Evolutionary conservation across 1,140 invertebrate species (phyloP), one percentile per base, ranked within the genome.

Genomic region (Anthonomus grandis): DNA sequence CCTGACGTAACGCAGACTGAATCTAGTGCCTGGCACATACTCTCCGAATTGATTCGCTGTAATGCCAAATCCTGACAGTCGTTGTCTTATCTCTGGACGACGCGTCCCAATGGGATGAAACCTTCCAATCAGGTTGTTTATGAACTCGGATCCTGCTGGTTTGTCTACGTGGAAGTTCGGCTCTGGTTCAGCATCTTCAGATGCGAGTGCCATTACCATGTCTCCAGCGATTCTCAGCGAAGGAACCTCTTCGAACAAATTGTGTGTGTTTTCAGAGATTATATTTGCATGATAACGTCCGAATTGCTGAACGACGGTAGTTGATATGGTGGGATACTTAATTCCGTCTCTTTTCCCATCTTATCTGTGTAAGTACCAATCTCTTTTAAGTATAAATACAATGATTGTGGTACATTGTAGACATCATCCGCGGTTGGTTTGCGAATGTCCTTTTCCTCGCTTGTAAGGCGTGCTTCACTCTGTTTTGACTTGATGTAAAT

Each of bases 241-340:
- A 2, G 66, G 64, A n/a, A 68, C 53, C 37, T 68, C 67, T 60
- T 69, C 66, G 45, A 63, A 69, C 5, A 65, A 18, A 36, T 66
- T 69, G 46, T 68, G 66, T 1, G 46, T 66, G 17, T 68, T 48
- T 1, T 18, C 36, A 22, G 46, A 49, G 4, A 69, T 48, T 5
- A 4, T 42, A 2, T 31, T 24, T 18, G 64, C 59, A 47, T 68
- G 66, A 36, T 68, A 68, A 1, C 66, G 64, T 19, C 62, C 67
- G 15, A 62, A 47, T 0, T 51, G 39, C 54, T 64, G 56, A 12
- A 57, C 59, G 42, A 63, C 51, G 17, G 55, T 52, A 1, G 38
- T 54, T 25, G 65, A 63, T 18, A 68, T 46, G 1, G 21, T 0
- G n/a, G 65, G 66, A 6, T 62, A 25, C 9, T 58, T 21, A 2